Percentiles rank a stretch among this genome's conserved stretches.
Evolutionary conservation across 1,140 invertebrate genomes (phyloP).

Genomic region (Papilio dardanus): DNA sequence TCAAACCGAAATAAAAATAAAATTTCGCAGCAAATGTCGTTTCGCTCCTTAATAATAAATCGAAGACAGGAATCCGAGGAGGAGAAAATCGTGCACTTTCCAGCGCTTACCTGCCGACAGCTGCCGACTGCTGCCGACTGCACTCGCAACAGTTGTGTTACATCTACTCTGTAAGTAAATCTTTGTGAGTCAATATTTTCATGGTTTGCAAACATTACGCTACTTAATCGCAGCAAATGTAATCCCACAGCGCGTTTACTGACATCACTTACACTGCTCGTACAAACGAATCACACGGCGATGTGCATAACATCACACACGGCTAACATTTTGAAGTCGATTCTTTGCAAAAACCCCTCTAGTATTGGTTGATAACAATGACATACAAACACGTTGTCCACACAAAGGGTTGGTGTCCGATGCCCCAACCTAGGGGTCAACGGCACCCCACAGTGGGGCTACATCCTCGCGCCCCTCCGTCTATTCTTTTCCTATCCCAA

Average conservation of each 20-base stretch:
- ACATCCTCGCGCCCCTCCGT: not conserved
- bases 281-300: not conserved
- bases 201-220: too few relatives aligned
- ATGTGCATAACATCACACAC: not conserved
- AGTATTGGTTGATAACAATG: conserved; percentile 19
- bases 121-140: not conserved
- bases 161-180: not conserved
- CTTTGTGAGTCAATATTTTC: too few relatives aligned
- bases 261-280: not conserved
- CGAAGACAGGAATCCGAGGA: not conserved
- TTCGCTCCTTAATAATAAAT: conserved; percentile 50
- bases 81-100: not conserved
- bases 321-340: not conserved
- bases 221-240: too few relatives aligned
- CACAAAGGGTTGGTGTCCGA: conserved; percentile 30
- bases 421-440: not conserved
- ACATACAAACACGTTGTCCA: conserved; percentile 24
- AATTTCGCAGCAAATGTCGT: conserved; percentile 41
- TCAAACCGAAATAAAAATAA: conserved; percentile 33
- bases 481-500: conserved; percentile 12
- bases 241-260: not conserved
- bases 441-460: not conserved
- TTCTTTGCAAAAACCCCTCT: not conserved
- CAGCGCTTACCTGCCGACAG: not conserved
- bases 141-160: too few relatives aligned